A percentile compares a stretch with the other conserved stretches of the same genome.
phyloP scores from a whole-genome alignment of 2,797 vertebrate genomes.

The Eupleurogrammus muticus region DNA sequence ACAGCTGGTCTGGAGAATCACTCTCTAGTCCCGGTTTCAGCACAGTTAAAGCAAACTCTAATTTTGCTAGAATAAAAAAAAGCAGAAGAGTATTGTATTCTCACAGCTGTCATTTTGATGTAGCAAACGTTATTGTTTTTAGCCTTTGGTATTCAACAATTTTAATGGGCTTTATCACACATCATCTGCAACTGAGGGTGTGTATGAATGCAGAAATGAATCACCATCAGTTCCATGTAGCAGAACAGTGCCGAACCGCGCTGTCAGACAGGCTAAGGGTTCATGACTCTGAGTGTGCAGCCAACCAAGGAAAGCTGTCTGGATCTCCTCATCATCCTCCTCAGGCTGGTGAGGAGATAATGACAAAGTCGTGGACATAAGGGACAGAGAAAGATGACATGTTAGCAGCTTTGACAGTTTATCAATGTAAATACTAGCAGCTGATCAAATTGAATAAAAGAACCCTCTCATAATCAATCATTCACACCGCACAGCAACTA shows the following conservation, averaged over 20 bases:
- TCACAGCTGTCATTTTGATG: background rate
- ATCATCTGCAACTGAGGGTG: background rate
- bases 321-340: slow-evolving; percentile 84
- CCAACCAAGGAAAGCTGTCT: slow-evolving; percentile 89
- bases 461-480: background rate
- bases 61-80: slow-evolving; percentile 78
- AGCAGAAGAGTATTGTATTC: slow-evolving; percentile 1
- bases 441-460: background rate
- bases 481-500: background rate
- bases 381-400: background rate
- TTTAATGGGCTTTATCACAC: background rate
- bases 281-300: slow-evolving; percentile 86
- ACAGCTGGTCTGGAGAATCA: slow-evolving; percentile 85
- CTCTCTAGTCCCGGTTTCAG: slow-evolving; percentile 77
- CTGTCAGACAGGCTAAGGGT: slow-evolving; percentile 86
- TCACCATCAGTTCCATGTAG: slow-evolving; percentile 86
- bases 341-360: slow-evolving; percentile 75
- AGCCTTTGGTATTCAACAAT: background rate
- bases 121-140: slow-evolving; percentile 7
- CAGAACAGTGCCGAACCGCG: slow-evolving; percentile 80
- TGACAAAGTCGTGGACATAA: slow-evolving; percentile 17
- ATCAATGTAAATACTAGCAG: background rate
- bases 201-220: slow-evolving; percentile 18
- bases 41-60: slow-evolving; percentile 88
- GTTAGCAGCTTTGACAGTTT: slow-evolving; percentile 1